Evolutionary conservation across 2,797 vertebrate species (phyloP).

Genomic region (Bothrops alternatus): DNA sequence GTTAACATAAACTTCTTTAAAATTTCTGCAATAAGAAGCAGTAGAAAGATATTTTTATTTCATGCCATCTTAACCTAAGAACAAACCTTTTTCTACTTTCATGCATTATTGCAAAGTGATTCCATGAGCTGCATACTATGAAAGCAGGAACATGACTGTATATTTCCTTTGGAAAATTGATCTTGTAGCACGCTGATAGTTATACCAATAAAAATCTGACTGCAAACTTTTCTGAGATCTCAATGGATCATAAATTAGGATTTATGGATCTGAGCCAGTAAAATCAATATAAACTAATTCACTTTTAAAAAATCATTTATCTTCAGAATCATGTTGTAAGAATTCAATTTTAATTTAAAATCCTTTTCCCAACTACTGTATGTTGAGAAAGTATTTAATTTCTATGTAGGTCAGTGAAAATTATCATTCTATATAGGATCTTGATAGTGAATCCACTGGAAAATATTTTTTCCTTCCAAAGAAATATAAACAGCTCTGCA

Average conservation of each 20-base stretch:
- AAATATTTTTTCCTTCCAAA: background rate
- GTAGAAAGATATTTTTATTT: background rate
- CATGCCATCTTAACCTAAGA: background rate
- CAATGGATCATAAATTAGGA: background rate
- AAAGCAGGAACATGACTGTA: background rate
- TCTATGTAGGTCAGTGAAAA: background rate
- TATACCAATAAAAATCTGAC: background rate
- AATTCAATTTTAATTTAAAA: background rate
- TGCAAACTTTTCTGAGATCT: background rate
- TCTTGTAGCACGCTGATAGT: background rate
- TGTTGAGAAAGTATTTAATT: background rate
- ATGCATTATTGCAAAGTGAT: background rate
- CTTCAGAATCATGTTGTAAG: background rate
- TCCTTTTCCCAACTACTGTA: conserved; percentile 9
- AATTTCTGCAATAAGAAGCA: background rate
- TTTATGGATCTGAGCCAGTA: background rate
- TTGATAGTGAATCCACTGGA: background rate
- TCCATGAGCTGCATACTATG: background rate
- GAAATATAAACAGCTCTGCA: background rate
- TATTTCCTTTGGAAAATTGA: background rate
- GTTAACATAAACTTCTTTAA: background rate
- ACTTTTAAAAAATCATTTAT: background rate
- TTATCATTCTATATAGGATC: background rate
- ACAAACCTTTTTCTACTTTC: background rate
- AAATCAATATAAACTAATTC: background rate